Evolutionary conservation across 2,113 vertebrate genomes (phyloP), one percentile per base, ranked within the genome.

Genomic region (Leiothrix lutea): DNA sequence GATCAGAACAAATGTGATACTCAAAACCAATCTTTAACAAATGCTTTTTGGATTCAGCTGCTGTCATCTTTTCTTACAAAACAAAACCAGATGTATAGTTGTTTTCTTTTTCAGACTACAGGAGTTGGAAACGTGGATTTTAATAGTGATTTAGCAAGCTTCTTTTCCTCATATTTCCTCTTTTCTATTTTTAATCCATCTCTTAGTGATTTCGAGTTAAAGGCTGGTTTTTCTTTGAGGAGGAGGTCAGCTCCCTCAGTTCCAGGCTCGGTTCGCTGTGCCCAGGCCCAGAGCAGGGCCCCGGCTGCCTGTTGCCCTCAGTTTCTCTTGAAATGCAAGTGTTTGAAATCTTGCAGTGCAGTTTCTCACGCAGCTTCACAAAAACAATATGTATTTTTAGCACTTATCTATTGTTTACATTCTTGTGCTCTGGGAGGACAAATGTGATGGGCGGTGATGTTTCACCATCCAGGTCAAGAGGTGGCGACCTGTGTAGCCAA

Each of bases 201-300:
- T 31, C 36, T 57, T 3, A 35, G 33, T 38, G 35, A 33, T 62
- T 80, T 65, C 5, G 9, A 42, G 38, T 56, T n/a, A 24, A 57
- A 36, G 0, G 0, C 18, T 10, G 33, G 1, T 18, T 44, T 54
- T 75, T 5, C 47, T 65, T 51, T 29, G 26, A 56, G 51, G 51
- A 24, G 45, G 21, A 12, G 31, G 6, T 18, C 51, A 58, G 13
- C 75, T 23, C 14, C 72, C 35, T 67, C 22, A 3, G 19, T 14
- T 8, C 12, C 82, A 50, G 31, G 51, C 29, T 65, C 14, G 20
- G 40, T 29, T 62, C 21, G n/a, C n/a, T n/a, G n/a, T n/a, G n/a
- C n/a, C n/a, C n/a, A n/a, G n/a, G n/a, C n/a, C n/a, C n/a, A n/a
- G n/a, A n/a, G n/a, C n/a, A n/a, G n/a, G n/a, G n/a, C n/a, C n/a